Conservation (phyloP, 1,140 invertebrate species). For the Bactericera cockerelli region DNA sequence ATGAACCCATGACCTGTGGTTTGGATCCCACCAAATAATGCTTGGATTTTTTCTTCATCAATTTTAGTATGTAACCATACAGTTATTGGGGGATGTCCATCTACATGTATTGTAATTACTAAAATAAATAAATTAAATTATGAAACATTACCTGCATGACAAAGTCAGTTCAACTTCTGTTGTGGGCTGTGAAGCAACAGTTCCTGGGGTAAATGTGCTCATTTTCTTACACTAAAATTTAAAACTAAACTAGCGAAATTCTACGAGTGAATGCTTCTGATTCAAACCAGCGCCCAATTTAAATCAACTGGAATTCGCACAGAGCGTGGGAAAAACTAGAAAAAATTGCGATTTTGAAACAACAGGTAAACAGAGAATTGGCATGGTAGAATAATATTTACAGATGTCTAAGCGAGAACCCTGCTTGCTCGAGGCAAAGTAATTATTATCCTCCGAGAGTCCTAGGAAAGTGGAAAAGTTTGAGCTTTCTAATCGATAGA, state of each 20-base stretch:
- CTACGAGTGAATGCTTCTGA: neutral
- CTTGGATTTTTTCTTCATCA: too few species aligned
- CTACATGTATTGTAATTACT: too few species aligned
- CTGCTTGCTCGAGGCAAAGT: neutral
- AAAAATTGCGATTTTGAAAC: neutral
- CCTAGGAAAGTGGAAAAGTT: constrained; percentile 1
- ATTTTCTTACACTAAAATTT: neutral
- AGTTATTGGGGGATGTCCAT: neutral
- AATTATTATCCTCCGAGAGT: neutral
- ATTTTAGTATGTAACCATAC: too few species aligned
- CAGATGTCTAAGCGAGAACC: neutral
- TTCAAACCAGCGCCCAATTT: neutral
- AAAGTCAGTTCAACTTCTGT: constrained; percentile 27
- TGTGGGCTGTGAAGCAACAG: constrained; percentile 17
- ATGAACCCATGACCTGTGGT: too few species aligned
- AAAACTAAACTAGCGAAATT: too few species aligned
- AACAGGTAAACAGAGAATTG: too few species aligned
- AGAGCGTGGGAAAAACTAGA: neutral
- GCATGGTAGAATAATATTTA: too few species aligned
- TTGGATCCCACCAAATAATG: too few species aligned
- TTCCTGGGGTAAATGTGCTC: neutral
- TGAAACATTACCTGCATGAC: constrained; percentile 28
- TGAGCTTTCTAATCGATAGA: constrained; percentile 6
- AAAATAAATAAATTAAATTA: neutral
- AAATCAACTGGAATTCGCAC: neutral